Evolutionary conservation across 2,797 vertebrate species (phyloP).

Genomic region (Chaetophractus vellerosus): DNA sequence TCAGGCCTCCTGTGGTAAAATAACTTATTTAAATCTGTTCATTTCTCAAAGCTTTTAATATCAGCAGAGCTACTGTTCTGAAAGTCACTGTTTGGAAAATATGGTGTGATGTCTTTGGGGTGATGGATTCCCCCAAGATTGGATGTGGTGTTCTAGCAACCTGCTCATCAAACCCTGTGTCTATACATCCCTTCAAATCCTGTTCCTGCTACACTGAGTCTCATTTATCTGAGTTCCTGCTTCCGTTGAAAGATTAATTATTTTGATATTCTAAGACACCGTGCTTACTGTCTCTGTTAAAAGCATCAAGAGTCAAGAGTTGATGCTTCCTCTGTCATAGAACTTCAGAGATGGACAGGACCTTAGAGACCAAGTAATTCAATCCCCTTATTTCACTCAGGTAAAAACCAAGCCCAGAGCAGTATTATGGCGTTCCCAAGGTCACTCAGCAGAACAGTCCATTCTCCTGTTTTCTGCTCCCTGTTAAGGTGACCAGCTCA

Average conservation of each 20-base stretch:
- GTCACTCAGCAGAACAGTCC: not conserved
- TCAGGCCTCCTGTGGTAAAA: not conserved
- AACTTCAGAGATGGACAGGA: not conserved
- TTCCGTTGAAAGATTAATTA: slow-evolving; percentile 25
- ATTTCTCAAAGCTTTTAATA: not conserved
- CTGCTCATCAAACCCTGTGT: not conserved
- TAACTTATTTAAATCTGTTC: not conserved
- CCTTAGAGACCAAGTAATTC: not conserved
- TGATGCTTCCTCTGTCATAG: not conserved
- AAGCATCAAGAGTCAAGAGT: not conserved
- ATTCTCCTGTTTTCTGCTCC: not conserved
- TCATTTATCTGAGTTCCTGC: not conserved
- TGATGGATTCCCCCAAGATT: not conserved
- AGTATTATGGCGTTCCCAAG: not conserved
- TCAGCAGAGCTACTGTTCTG: not conserved
- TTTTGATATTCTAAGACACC: not conserved
- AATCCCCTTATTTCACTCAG: slow-evolving; percentile 34
- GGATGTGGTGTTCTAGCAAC: not conserved
- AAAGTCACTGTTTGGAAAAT: not conserved
- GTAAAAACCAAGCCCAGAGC: not conserved
- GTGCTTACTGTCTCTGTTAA: slow-evolving; percentile 9
- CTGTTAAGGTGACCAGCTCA: not conserved
- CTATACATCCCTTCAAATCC: not conserved
- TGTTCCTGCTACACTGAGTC: not conserved
- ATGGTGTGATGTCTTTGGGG: not conserved